Evolutionary conservation across 2,888 invertebrate genomes (phyloP).

Genomic region (Mallateleia sp.): DNA sequence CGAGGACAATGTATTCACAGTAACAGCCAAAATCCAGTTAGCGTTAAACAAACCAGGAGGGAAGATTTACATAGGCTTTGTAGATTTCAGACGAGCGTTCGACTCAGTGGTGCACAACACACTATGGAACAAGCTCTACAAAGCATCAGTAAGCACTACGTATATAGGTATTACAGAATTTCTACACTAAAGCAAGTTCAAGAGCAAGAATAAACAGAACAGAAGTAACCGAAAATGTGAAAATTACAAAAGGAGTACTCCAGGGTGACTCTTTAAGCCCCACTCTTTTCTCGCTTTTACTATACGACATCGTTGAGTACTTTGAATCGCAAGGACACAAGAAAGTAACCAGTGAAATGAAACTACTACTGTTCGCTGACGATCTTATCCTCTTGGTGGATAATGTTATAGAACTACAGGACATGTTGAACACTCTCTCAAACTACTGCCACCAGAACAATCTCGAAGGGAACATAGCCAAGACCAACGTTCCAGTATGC

Average conservation of each 20-base stretch:
- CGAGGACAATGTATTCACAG: constrained; percentile 7
- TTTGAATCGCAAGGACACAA: constrained; percentile 31
- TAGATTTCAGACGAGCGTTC: constrained; percentile 13
- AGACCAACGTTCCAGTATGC: constrained; percentile 46
- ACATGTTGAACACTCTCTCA: constrained; percentile 22
- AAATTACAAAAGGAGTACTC: no score
- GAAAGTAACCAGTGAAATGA: constrained; percentile 21
- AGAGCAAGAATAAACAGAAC: no score
- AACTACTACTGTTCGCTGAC: constrained; percentile 55
- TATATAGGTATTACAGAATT: neutral
- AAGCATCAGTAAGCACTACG: neutral
- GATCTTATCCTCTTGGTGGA: constrained; percentile 41
- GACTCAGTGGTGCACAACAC: neutral
- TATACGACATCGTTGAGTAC: constrained; percentile 41
- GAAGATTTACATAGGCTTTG: neutral
- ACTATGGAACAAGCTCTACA: neutral
- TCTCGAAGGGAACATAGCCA: constrained; percentile 19
- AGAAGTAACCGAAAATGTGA: no score
- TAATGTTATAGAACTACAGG: constrained; percentile 35
- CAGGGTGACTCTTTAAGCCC: constrained; percentile 68
- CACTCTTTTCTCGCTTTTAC: constrained; percentile 50
- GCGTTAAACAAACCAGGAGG: constrained; percentile 5
- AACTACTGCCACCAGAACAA: constrained; percentile 21
- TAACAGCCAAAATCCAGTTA: neutral
- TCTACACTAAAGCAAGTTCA: neutral